Conservation (phyloP, 2,797 vertebrate species). For the Xerus rutilus region DNA sequence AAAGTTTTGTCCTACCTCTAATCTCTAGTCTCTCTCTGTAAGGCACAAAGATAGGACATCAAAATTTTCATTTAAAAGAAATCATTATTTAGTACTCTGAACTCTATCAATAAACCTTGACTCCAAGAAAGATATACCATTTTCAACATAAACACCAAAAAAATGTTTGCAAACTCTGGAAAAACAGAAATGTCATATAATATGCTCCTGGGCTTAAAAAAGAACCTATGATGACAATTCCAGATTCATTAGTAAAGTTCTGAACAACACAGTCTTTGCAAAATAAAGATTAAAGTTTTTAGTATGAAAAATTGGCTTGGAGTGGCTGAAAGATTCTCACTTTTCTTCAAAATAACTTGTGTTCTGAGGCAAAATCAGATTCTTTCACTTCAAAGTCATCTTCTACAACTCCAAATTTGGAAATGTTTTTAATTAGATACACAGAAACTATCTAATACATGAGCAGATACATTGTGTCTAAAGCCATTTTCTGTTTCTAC, state of each 20-base stretch:
- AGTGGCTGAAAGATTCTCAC: background rate
- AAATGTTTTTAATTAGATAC: background rate
- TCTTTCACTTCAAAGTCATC: background rate
- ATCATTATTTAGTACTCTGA: slow-evolving; percentile 14
- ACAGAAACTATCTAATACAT: background rate
- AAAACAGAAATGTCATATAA: slow-evolving; percentile 36
- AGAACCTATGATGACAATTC: background rate
- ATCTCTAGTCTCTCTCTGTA: background rate
- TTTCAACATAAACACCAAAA: background rate
- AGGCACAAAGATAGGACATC: background rate
- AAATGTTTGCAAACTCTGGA: background rate
- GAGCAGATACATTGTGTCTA: background rate
- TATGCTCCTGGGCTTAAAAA: background rate
- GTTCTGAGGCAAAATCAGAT: background rate
- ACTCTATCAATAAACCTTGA: slow-evolving; percentile 25
- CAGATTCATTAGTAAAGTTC: slow-evolving; percentile 37
- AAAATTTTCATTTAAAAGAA: slow-evolving; percentile 17
- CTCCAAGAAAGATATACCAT: background rate
- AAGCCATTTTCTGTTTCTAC: slow-evolving; percentile 39
- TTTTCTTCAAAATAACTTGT: background rate
- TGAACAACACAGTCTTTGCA: background rate
- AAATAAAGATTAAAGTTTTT: slow-evolving; percentile 23
- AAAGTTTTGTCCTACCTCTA: background rate
- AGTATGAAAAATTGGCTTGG: slow-evolving; percentile 34
- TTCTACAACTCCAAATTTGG: slow-evolving; percentile 37